Percentiles rank a stretch among this genome's conserved stretches.
Evolutionary conservation across 2,797 vertebrate species (phyloP).

Genomic region (Anolis apletophallus): DNA sequence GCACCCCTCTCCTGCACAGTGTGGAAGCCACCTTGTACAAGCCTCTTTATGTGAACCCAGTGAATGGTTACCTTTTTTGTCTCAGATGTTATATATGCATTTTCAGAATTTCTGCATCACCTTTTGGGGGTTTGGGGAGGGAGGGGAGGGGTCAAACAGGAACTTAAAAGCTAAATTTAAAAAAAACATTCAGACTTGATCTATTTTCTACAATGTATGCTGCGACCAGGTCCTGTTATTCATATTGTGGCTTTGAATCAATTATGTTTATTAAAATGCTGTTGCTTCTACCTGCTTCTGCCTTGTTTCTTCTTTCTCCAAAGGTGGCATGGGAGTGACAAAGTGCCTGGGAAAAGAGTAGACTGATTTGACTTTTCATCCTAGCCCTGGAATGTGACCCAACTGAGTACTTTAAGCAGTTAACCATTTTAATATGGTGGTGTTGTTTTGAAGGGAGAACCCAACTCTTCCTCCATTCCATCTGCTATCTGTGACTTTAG

Average conservation of each 20-base stretch:
- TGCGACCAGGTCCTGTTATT: slow-evolving; percentile 80
- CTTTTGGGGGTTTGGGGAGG: slow-evolving; percentile 48
- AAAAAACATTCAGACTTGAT: slow-evolving; percentile 80
- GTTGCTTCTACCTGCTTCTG: slow-evolving; percentile 81
- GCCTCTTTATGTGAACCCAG: slow-evolving; percentile 76
- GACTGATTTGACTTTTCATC: neutral
- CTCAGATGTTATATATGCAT: slow-evolving; percentile 84
- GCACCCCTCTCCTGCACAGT: slow-evolving; percentile 13
- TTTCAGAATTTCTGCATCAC: slow-evolving; percentile 79
- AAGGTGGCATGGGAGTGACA: no score
- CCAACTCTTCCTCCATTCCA: neutral
- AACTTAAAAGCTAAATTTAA: slow-evolving; percentile 50
- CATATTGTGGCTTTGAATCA: slow-evolving; percentile 82
- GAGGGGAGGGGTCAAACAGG: slow-evolving; percentile 63
- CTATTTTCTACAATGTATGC: slow-evolving; percentile 87
- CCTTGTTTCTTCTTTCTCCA: slow-evolving; percentile 47
- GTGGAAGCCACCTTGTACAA: slow-evolving; percentile 54
- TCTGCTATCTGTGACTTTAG: no score
- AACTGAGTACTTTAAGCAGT: neutral
- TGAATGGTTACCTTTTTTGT: slow-evolving; percentile 80
- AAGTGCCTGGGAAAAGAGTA: slow-evolving; percentile 24
- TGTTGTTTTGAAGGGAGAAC: no score
- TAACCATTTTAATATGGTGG: neutral
- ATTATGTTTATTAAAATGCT: slow-evolving; percentile 84
- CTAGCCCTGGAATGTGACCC: neutral